Base-by-base conservation (phyloP, 2,113 vertebrate species). In the Rhabdomys dilectus region DNA sequence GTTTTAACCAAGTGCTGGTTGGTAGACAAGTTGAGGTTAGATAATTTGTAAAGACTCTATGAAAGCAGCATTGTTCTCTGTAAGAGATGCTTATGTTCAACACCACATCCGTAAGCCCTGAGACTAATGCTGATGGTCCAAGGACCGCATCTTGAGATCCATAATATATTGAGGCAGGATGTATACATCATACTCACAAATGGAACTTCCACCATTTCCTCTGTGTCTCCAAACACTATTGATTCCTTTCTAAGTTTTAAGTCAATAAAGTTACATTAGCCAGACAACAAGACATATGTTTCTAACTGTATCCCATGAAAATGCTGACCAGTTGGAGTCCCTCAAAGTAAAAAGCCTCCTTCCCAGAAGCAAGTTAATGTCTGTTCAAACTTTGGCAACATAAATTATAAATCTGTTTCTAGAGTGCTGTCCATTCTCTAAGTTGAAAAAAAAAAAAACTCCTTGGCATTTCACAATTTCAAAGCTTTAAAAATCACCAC, bases 391-490 rank as follows among this genome's bases (percentile, higher is more conserved):
- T 94, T 92, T 94, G 84, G 34, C 94, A 96, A 24, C 36, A 91
- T 93, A 96, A 95, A 95, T 87, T 84, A 89, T 51, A 92, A 97
- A 96, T 82, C 73, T 87, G 96, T 97, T 95, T 82, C 66, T 82
- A 82, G 22, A 17, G 12, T 60, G 13, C 68, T 95, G 36, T 75
- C 96, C 45, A 62, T 93, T 96, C 81, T 96, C 88, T 97, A 42
- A 73, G 42, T 86, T 77, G 5, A 16, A 22, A 51, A 51, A 89
- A 95, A 51, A 89, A 26, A 31, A 62, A 29, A 4, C 73, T 77
- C 22, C 53, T 96, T 96, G 36, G 36, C 73, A 82, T 75, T 94
- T 82, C 56, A 93, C 42, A n/a, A 73, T 86, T 94, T 94, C 56
- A 96, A 96, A 89, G 9, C 64, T 91, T 96, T 91, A 39, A 93